Evolutionary conservation across 1,140 invertebrate genomes (phyloP), one percentile per base, ranked within the genome.

Genomic region (Drosophila orena): DNA sequence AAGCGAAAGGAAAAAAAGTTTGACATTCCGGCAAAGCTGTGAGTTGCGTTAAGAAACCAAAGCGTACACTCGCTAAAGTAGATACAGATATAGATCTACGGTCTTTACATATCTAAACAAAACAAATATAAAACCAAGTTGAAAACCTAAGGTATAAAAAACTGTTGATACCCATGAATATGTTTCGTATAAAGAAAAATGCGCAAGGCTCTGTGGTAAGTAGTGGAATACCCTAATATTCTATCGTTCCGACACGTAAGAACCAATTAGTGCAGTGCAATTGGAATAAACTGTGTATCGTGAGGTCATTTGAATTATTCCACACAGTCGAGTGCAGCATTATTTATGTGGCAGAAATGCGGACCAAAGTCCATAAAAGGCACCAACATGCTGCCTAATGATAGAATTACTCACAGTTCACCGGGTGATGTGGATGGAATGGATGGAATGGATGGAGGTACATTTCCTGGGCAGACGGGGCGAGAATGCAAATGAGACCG

Each of bases 281-380:
- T 62, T 43, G 59, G 14, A 40, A 42, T 62, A 47, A 64, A 40
- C 40, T 17, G 17, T 35, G 44, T 15, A 15, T 20, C 64, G 47
- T 70, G 42, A 70, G 66, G 65, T 69, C 66, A 70, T 69, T 69
- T 40, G 12, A 49, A 57, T 70, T 47, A 34, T 24, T 49, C 27
- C 24, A 70, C 64, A 70, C 50, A 27, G 15, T 14, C 20, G 3
- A 22, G 30, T 65, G 34, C 40, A 37, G 24, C 27, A 52, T 44
- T 46, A 22, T 22, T 47, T 38, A 20, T 22, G 54, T 20, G 46
- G 6, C 47, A 69, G 34, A 66, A 37, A 66, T 54, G 65, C 56
- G 43, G 66, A 69, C 35, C 66, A 55, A 38, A 70, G 66, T 70
- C 66, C 57, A 70, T 69, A 70, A 69, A 69, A 69, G 64, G 42